Evolutionary conservation across 2,888 invertebrate genomes (phyloP), one percentile per base, ranked within the genome.

Genomic region (Diarsia mendica): DNA sequence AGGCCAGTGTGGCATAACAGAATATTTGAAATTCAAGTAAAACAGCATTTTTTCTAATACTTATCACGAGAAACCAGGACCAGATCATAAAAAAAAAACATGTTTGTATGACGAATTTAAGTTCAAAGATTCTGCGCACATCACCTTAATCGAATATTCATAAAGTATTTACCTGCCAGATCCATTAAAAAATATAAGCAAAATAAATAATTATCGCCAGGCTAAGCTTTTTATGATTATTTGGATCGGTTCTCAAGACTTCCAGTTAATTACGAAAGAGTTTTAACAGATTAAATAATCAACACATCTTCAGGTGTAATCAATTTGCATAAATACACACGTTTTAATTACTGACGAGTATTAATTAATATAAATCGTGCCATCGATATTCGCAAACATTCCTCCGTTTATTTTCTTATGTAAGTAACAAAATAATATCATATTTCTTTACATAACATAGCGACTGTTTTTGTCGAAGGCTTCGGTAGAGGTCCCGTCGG

Each of bases 261-360:
- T 23, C 75, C n/a, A 33, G 20, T 77, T 77, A 72, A 81, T 77
- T 72, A 23, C 60, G 76, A 77, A 72, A 77, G 64, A 51, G 70
- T 71, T 67, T 75, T 80, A 66, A 28, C 48, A 61, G 44, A 55
- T 80, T 75, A 69, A 79, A 80, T 80, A 80, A 61, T 68, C n/a
- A 65, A 51, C 48, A 60, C 8, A 66, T 55, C 53, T 4, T 11
- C 6, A 61, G 65, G 53, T 55, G 46, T 53, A 23, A 75, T 76
- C 44, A 51, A 80, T 80, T 82, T 77, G 68, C 82, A 73, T 80
- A 67, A 68, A 82, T 44, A 55, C 55, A 73, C 68, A 73, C 68
- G 65, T 72, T 74, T 68, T 77, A 77, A 80, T 72, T 72, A 77
- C 51, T 39, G 15, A 51, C 28, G 68, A 55, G 61, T 55, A 2